These are phyloP conservation scores for Tenebrosternarchus preto DNA, from an alignment of 2,113 vertebrate genomes.

Conservation along the genomic window DNA sequence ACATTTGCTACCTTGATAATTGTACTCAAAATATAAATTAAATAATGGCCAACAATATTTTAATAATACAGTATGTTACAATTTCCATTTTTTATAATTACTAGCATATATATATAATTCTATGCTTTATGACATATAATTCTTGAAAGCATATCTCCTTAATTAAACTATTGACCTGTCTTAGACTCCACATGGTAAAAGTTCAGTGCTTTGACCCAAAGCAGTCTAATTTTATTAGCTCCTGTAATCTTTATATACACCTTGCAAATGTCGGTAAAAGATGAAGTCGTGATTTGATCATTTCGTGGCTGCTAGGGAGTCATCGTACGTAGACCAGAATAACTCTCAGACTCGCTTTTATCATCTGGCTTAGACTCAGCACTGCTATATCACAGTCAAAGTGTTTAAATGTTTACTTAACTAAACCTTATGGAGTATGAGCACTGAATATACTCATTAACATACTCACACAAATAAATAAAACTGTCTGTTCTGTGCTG, in stretches of 20 bases:
- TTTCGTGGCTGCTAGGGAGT: conserved; percentile 29
- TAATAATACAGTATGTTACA: too few relatives aligned
- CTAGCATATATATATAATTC: too few relatives aligned
- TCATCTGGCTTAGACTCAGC: conserved; percentile 15
- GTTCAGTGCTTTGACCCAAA: background rate
- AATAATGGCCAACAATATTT: too few relatives aligned
- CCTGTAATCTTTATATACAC: background rate
- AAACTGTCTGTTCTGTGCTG: background rate
- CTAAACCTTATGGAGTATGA: background rate
- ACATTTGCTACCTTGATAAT: too few relatives aligned
- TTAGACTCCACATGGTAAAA: background rate
- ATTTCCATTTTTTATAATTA: too few relatives aligned
- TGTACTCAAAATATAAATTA: too few relatives aligned
- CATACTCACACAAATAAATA: background rate
- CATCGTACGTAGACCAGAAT: conserved; percentile 40
- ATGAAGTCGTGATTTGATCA: conserved; percentile 9
- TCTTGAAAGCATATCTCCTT: too few relatives aligned
- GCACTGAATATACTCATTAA: background rate
- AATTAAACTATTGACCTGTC: too few relatives aligned
- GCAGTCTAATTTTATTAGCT: background rate
- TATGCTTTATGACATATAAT: too few relatives aligned
- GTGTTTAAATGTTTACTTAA: background rate
- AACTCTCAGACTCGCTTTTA: conserved; percentile 42
- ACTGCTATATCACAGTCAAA: conserved; percentile 17
- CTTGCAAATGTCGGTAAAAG: background rate